phyloP scores from a whole-genome alignment of 37 sponge, comb jelly and placozoan genomes.

The Petrosia ficiformis region DNA sequence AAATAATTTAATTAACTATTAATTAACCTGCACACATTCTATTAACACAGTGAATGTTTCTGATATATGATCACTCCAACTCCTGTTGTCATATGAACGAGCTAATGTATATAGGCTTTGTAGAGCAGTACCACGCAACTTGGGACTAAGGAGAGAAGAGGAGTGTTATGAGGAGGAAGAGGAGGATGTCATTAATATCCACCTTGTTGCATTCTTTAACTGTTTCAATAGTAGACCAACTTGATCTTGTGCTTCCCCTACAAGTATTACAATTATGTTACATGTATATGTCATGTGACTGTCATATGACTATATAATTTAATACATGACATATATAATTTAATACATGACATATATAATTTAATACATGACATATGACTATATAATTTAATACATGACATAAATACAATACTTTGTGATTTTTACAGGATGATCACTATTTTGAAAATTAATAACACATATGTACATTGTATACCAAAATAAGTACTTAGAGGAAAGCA shows the following conservation, averaged over 20 bases:
- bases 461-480: too few relatives aligned
- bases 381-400: too few relatives aligned
- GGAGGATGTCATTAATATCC: background rate
- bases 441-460: too few relatives aligned
- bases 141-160: constrained; percentile 20
- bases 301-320: too few relatives aligned
- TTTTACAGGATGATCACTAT: too few relatives aligned
- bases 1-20: background rate
- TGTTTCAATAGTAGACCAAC: constrained; percentile 33
- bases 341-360: too few relatives aligned
- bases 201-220: constrained; percentile 29
- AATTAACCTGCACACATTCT: background rate
- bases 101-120: constrained; percentile 48
- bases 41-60: background rate
- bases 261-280: too few relatives aligned
- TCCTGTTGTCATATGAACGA: constrained; percentile 36
- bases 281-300: too few relatives aligned
- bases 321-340: too few relatives aligned
- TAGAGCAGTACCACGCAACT: constrained; percentile 31
- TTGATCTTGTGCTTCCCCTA: constrained; percentile 30
- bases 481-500: too few relatives aligned
- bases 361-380: too few relatives aligned
- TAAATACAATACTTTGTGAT: too few relatives aligned
- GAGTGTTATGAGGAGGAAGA: background rate
- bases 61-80: constrained; percentile 68